Evolutionary conservation across 2,888 invertebrate genomes (phyloP).

Genomic region (Drosophila setosimentum): DNA sequence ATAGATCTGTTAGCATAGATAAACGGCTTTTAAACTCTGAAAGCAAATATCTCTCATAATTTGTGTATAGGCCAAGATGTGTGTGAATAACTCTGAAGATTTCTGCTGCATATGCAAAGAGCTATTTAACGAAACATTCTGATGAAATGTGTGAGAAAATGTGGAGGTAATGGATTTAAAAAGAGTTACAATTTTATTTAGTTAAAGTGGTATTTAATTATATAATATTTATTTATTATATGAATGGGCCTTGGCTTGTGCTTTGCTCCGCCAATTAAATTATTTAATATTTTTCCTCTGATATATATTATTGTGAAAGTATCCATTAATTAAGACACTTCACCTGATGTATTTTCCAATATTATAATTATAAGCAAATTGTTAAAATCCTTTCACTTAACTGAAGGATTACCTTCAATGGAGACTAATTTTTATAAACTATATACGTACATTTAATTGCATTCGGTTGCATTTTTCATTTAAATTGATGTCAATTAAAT

Average conservation of each 20-base stretch:
- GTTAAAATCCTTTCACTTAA: slow-evolving; percentile 3
- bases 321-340: background rate
- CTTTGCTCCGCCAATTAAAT: background rate
- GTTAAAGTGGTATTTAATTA: background rate
- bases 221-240: background rate
- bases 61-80: slow-evolving; percentile 47
- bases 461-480: slow-evolving; percentile 33
- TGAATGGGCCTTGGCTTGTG: background rate
- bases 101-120: slow-evolving; percentile 17
- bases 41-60: slow-evolving; percentile 64
- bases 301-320: background rate
- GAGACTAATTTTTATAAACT: slow-evolving; percentile 9
- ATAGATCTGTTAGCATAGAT: slow-evolving; percentile 58
- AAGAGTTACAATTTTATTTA: background rate
- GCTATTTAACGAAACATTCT: slow-evolving; percentile 6
- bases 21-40: slow-evolving; percentile 55
- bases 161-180: background rate
- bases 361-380: slow-evolving; percentile 33
- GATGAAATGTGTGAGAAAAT: slow-evolving; percentile 31
- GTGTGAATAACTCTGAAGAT: slow-evolving; percentile 14
- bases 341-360: background rate
- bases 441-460: slow-evolving; percentile 17
- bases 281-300: background rate
- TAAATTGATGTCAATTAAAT: slow-evolving; percentile 57
- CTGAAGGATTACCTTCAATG: slow-evolving; percentile 23